phyloP scores from a whole-genome alignment of 2,113 vertebrate species.

The Strix uralensis region DNA sequence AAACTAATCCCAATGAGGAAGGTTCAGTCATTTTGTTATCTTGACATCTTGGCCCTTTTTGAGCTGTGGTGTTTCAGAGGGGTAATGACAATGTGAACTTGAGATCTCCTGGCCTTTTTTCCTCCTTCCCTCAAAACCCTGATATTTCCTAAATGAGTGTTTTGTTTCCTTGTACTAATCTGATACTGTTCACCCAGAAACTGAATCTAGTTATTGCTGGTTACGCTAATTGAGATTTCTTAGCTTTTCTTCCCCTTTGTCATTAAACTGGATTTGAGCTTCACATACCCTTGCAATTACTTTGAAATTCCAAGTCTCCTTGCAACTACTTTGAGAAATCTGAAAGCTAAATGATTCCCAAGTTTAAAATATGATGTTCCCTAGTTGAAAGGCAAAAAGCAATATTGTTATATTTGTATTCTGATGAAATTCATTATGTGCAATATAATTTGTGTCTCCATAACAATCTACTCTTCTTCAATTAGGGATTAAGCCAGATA shows the following conservation, averaged over 20 bases:
- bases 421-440: conserved; percentile 72
- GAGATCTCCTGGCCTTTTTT: not conserved
- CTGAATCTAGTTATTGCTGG: conserved; percentile 24
- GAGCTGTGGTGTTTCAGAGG: not conserved
- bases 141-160: not conserved
- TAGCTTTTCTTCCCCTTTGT: conserved; percentile 30
- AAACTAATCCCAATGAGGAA: not conserved
- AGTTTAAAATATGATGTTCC: conserved; percentile 65
- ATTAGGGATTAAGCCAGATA: conserved; percentile 63
- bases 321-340: conserved; percentile 57
- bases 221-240: conserved; percentile 41
- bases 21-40: not conserved
- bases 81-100: not conserved
- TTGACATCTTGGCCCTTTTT: fast-evolving
- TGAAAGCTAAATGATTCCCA: conserved; percentile 67
- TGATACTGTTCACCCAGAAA: conserved; percentile 31
- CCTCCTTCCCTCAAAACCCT: not conserved
- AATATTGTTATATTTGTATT: conserved; percentile 72
- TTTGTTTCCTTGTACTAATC: not conserved
- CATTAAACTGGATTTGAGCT: conserved; percentile 48
- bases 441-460: conserved; percentile 63
- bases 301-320: conserved; percentile 62
- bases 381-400: conserved; percentile 63
- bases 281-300: conserved; percentile 31
- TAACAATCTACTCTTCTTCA: conserved; percentile 68